phyloP scores from a whole-genome alignment of 2,888 invertebrate species.

The Sminthurides aquaticus region DNA sequence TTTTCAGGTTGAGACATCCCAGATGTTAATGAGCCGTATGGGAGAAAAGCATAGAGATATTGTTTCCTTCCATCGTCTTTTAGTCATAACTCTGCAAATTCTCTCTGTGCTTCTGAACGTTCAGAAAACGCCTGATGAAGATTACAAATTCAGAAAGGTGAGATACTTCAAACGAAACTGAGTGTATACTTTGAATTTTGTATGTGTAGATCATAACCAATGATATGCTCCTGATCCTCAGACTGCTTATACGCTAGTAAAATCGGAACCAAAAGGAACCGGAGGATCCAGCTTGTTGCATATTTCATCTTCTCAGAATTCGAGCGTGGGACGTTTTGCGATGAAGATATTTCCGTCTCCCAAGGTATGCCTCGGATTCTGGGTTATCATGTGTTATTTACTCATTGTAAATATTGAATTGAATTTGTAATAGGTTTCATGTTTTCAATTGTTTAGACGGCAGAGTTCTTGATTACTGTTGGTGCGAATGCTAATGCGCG shows the following conservation, averaged over 20 bases:
- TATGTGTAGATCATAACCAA: no score
- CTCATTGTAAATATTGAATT: neutral
- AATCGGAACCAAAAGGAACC: constrained; percentile 37
- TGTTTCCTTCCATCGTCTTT: constrained; percentile 70
- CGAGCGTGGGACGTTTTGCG: constrained; percentile 42
- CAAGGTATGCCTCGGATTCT: constrained; percentile 35
- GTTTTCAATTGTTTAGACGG: constrained; percentile 55
- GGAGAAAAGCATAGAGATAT: constrained; percentile 56
- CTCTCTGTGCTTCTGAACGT: constrained; percentile 39
- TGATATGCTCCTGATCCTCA: constrained; percentile 12
- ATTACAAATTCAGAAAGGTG: constrained; percentile 43
- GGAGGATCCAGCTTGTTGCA: constrained; percentile 40
- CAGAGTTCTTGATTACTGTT: constrained; percentile 67
- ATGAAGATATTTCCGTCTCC: constrained; percentile 43
- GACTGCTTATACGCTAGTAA: constrained; percentile 43
- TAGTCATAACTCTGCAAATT: constrained; percentile 61
- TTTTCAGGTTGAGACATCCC: constrained; percentile 38
- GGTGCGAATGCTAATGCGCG: constrained; percentile 72
- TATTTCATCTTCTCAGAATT: constrained; percentile 41
- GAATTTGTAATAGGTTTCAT: neutral
- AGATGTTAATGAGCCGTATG: constrained; percentile 34
- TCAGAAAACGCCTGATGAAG: constrained; percentile 37
- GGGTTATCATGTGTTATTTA: no score
- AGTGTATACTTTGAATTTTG: no score
- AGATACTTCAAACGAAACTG: neutral